Evolutionary conservation across 1,140 invertebrate genomes (phyloP).

Genomic region (Dolichoris vasculosae): DNA sequence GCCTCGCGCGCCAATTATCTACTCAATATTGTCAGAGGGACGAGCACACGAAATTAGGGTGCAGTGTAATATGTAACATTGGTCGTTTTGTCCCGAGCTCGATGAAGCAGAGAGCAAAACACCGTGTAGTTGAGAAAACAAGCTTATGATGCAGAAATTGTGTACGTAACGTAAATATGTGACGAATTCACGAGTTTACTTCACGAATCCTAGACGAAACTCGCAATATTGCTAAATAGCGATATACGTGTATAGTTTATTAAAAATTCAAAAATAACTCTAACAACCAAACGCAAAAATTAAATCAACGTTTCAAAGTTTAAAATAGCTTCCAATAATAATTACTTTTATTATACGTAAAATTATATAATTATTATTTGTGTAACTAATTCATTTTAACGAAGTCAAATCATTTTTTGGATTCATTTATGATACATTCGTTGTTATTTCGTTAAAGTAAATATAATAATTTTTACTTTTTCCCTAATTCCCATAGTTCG

Average conservation of each 20-base stretch:
- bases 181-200: not conserved
- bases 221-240: too few species aligned
- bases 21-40: slow-evolving; percentile 58
- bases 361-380: not conserved
- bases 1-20: slow-evolving; percentile 62
- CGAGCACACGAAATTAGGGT: not conserved
- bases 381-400: not conserved
- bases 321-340: too few species aligned
- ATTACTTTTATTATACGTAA: too few species aligned
- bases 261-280: too few species aligned
- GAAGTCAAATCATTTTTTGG: not conserved
- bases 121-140: not conserved
- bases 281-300: too few species aligned
- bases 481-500: too few species aligned
- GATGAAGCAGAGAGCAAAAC: not conserved
- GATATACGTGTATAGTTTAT: too few species aligned
- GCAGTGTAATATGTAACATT: not conserved
- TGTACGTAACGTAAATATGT: not conserved
- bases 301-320: too few species aligned
- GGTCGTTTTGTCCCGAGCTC: not conserved
- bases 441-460: not conserved
- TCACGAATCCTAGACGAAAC: too few species aligned
- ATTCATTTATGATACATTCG: not conserved
- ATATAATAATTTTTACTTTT: not conserved
- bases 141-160: not conserved